Conservation (phyloP, 1,140 invertebrate species). For the Drosophila kurseongensis region DNA sequence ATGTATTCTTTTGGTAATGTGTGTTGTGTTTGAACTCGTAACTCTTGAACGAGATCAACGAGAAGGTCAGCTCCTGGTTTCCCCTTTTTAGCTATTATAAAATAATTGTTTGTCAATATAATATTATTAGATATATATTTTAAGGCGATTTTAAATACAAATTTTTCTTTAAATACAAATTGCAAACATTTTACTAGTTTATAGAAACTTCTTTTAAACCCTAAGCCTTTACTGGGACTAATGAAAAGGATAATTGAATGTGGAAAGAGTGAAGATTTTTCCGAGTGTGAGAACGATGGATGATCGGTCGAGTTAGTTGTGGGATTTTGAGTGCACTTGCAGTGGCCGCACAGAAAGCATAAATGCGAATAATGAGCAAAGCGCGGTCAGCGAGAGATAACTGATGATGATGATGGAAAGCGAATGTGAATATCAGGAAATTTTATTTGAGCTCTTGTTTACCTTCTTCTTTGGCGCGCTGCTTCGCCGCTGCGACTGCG, state of each 20-base stretch:
- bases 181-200: background rate
- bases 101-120: no score
- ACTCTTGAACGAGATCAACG: no score
- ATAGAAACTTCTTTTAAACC: no score
- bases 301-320: constrained; percentile 15
- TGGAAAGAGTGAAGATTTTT: background rate
- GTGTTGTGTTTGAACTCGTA: no score
- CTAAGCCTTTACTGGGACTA: no score
- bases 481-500: constrained; percentile 43
- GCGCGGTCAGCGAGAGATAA: constrained; percentile 54
- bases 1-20: no score
- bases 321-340: constrained; percentile 39
- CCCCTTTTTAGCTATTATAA: no score
- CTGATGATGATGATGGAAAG: constrained; percentile 45
- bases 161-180: background rate
- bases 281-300: constrained; percentile 1
- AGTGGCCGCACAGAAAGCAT: constrained; percentile 59
- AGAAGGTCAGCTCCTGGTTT: no score
- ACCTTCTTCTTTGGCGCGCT: constrained; percentile 36
- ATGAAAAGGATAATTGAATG: no score
- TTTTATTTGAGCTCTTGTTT: constrained; percentile 42
- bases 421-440: constrained; percentile 65
- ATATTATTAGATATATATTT: no score
- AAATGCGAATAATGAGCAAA: constrained; percentile 83
- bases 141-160: no score